phyloP scores from a whole-genome alignment of 37 sponge, comb jelly and placozoan species.

The Oscarella lobularis region DNA sequence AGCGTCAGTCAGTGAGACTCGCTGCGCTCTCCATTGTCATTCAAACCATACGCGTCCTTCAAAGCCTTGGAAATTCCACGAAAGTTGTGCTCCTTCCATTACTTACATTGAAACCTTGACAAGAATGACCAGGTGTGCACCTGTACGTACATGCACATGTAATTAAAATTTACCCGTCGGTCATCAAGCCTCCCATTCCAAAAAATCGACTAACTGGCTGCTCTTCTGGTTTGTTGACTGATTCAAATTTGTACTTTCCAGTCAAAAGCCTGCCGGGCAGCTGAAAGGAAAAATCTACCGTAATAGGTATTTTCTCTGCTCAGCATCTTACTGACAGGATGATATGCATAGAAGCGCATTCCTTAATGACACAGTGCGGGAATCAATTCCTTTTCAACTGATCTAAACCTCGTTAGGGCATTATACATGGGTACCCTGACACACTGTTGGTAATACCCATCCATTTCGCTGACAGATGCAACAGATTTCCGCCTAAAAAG shows the following conservation, averaged over 20 bases:
- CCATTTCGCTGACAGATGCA: slow-evolving; percentile 74
- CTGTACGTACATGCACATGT: no score
- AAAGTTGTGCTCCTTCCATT: slow-evolving; percentile 58
- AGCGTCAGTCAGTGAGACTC: slow-evolving; percentile 44
- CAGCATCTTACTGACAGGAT: no score
- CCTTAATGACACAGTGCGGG: slow-evolving; percentile 68
- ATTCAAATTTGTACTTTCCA: slow-evolving; percentile 41
- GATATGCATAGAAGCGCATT: slow-evolving; percentile 87
- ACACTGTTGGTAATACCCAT: slow-evolving; percentile 77
- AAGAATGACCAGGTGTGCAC: no score
- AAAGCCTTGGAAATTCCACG: slow-evolving; percentile 30
- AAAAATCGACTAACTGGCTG: slow-evolving; percentile 48
- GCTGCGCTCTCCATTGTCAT: slow-evolving; percentile 9
- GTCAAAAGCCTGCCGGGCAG: slow-evolving; percentile 82
- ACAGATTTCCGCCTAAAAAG: slow-evolving; percentile 35
- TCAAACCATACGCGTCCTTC: slow-evolving; percentile 31
- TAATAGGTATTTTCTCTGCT: no score
- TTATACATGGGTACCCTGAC: slow-evolving; percentile 98
- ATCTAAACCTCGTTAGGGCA: slow-evolving; percentile 50
- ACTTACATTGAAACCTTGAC: slow-evolving; percentile 57
- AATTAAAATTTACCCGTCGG: slow-evolving; percentile 17
- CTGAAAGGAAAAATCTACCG: no score
- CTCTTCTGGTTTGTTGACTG: slow-evolving; percentile 9
- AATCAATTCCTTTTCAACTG: slow-evolving; percentile 61
- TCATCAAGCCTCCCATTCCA: slow-evolving; percentile 15